phyloP scores from a whole-genome alignment of 2,888 invertebrate species.

The Rosalia funebris region DNA sequence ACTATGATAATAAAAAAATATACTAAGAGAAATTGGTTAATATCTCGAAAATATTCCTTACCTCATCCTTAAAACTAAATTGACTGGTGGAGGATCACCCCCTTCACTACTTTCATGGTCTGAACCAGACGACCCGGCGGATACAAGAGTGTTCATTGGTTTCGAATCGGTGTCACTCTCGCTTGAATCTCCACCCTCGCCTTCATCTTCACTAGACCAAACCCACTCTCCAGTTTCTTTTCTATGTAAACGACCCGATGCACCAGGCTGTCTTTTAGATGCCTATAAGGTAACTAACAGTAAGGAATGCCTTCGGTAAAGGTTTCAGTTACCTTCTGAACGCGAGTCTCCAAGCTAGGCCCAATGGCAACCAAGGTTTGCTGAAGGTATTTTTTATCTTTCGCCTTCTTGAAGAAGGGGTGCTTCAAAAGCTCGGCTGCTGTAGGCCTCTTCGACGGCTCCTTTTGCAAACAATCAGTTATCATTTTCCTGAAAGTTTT shows the following conservation, averaged over 20 bases:
- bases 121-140: slow-evolving; percentile 61
- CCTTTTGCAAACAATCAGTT: slow-evolving; percentile 95
- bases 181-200: slow-evolving; percentile 70
- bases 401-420: slow-evolving; percentile 97
- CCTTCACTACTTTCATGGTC: slow-evolving; percentile 63
- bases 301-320: background rate
- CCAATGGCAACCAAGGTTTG: slow-evolving; percentile 87
- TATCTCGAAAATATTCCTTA: slow-evolving; percentile 55
- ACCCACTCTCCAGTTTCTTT: slow-evolving; percentile 98
- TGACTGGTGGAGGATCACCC: slow-evolving; percentile 67
- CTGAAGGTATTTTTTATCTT: slow-evolving; percentile 88
- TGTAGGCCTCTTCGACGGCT: slow-evolving; percentile 92
- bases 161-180: slow-evolving; percentile 67
- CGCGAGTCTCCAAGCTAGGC: slow-evolving; percentile 88
- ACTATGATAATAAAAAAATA: too few species aligned
- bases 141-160: slow-evolving; percentile 64
- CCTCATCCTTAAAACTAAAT: slow-evolving; percentile 90
- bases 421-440: slow-evolving; percentile 96
- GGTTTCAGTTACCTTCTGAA: slow-evolving; percentile 77
- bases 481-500: slow-evolving; percentile 98
- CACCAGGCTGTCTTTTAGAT: slow-evolving; percentile 84
- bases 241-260: slow-evolving; percentile 86
- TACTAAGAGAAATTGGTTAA: too few species aligned
- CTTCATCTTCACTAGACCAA: slow-evolving; percentile 95
- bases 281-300: slow-evolving; percentile 61